Base-by-base conservation (phyloP, 2,113 vertebrate species). In the Dipodomys spectabilis region DNA sequence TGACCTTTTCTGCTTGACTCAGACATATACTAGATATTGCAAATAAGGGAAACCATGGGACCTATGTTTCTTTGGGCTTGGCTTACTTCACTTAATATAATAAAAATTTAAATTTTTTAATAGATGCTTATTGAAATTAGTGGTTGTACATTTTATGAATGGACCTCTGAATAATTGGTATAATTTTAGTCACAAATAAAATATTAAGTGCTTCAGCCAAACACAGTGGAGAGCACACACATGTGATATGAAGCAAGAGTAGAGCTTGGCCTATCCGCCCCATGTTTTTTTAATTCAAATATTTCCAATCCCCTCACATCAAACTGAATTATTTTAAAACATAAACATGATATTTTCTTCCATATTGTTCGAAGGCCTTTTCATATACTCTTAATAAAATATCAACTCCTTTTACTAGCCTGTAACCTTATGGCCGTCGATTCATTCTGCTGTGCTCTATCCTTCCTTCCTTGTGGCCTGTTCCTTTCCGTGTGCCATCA, bases 211-310 rank as follows among this genome's bases (percentile, higher is more conserved):
- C 35, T 71, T 25, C n/a, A 35, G 9, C 23, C 6, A 65, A 65
- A 1, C 9, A 11, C 5, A 1, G 4, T 32, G 60, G 20, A n/a
- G 27, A 81, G 5, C 2, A n/a, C 2, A 8, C 1, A 12, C 3
- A 44, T 67, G n/a, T 68, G 44, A 57, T 72, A 6, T 23, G 62
- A 64, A 64, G 20, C 60, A 15, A 23, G 39, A 20, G 15, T 32
- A 11, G 67, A 44, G 7, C 9, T 73, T 80, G 8, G 53, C 65
- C 13, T 57, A 11, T 71, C 25, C 32, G 23, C 20, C 5, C 35
- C 16, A 6, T 69, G 12, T 49, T 73, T 67, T 67, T 77, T 2
- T 23, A 2, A 65, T 45, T 32, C 28, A 68, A 0, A 82, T 23
- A 84, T 71, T 44, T 27, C 72, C 27, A 35, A 32, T 86, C 4